These are phyloP conservation scores for Pogonomyrmex californicus DNA, from an alignment of 1,140 invertebrate species.

Conservation along the genomic window DNA sequence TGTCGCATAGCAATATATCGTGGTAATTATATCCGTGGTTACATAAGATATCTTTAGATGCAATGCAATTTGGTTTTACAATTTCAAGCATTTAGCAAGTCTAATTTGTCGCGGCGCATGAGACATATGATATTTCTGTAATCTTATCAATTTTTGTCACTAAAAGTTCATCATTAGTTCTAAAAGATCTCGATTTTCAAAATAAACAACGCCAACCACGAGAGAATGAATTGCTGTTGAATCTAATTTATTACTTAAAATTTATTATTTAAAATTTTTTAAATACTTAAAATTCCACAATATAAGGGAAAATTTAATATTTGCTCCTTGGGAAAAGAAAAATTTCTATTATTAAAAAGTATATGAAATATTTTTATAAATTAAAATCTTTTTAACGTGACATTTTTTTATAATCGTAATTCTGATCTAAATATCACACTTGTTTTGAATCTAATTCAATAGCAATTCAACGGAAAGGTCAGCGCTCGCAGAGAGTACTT, in stretches of 20 bases:
- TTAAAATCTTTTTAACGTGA: not conserved
- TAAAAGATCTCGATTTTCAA: not conserved
- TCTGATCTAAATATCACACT: not conserved
- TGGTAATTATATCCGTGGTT: not conserved
- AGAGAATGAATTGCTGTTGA: too few species aligned
- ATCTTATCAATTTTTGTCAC: not conserved
- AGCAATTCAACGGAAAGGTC: slow-evolving; percentile 14
- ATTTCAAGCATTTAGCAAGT: not conserved
- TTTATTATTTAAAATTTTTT: not conserved
- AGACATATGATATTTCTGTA: too few species aligned
- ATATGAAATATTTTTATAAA: slow-evolving; percentile 5
- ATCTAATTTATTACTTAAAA: slow-evolving; percentile 29
- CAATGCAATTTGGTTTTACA: not conserved
- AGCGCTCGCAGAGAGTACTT: slow-evolving; percentile 9
- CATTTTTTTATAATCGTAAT: not conserved
- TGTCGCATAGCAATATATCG: not conserved
- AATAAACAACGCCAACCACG: not conserved
- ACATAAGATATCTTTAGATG: not conserved
- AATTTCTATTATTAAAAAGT: not conserved
- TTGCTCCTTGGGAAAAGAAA: not conserved
- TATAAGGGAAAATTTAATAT: not conserved
- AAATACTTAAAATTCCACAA: slow-evolving; percentile 14
- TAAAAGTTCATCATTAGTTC: not conserved
- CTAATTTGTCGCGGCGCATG: not conserved
- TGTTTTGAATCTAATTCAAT: slow-evolving; percentile 28